Conservation (phyloP, 2,888 invertebrate genomes). For the Oegoconia quadripuncta region DNA sequence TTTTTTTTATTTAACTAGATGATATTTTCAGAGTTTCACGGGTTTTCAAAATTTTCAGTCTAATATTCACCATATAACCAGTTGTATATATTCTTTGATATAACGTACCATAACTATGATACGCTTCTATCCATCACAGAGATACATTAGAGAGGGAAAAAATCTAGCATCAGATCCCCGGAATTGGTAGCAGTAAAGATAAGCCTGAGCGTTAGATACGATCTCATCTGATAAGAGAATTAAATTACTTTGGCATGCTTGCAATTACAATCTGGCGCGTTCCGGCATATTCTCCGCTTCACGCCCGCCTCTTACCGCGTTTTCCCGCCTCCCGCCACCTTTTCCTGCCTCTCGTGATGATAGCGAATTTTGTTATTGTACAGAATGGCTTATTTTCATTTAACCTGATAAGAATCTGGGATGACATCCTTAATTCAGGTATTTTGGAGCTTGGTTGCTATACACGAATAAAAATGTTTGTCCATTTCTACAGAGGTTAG, state of each 20-base stretch:
- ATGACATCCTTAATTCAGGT: background rate
- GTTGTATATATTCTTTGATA: too few relatives aligned
- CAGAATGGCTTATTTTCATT: slow-evolving; percentile 11
- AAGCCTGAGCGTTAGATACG: slow-evolving; percentile 43
- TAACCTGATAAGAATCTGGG: slow-evolving; percentile 2
- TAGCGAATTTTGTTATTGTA: slow-evolving; percentile 6
- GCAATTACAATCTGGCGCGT: slow-evolving; percentile 41
- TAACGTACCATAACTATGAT: too few relatives aligned
- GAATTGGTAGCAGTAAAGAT: slow-evolving; percentile 34
- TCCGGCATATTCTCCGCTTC: slow-evolving; percentile 2
- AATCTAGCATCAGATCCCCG: slow-evolving; percentile 19
- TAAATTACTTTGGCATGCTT: slow-evolving; percentile 52
- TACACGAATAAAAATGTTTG: too few relatives aligned
- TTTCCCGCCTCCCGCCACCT: background rate
- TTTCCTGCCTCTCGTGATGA: background rate
- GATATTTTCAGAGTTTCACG: too few relatives aligned
- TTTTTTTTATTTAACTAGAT: too few relatives aligned
- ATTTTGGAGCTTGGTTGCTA: background rate
- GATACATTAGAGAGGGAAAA: slow-evolving; percentile 25
- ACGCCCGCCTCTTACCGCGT: too few relatives aligned
- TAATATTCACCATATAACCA: too few relatives aligned
- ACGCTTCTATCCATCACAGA: background rate
- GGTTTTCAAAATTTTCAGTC: too few relatives aligned
- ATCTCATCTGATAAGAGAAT: slow-evolving; percentile 58
- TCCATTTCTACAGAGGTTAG: too few relatives aligned